phyloP scores from a whole-genome alignment of 1,140 invertebrate species.

The Drosophila saltans region DNA sequence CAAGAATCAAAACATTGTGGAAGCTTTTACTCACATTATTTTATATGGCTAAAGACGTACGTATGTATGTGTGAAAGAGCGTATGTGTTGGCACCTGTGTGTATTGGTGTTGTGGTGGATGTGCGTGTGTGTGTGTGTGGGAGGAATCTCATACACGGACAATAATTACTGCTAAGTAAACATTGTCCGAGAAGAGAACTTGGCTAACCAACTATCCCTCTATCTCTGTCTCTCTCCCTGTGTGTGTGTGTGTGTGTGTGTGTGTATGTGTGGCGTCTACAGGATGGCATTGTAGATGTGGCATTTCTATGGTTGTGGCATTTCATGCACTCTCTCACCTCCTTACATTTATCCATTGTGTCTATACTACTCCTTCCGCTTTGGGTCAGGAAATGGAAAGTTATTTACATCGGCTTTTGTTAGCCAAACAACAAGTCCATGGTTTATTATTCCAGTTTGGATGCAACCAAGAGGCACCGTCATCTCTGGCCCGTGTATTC shows the following conservation, averaged over 20 bases:
- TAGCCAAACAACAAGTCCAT: conserved; percentile 27
- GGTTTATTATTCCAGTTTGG: conserved; percentile 11
- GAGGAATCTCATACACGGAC: conserved; percentile 5
- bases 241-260: too few relatives aligned
- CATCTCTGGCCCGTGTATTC: background rate
- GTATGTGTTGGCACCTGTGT: background rate
- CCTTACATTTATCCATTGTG: conserved; percentile 15
- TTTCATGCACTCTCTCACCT: background rate
- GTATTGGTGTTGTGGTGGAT: too few relatives aligned
- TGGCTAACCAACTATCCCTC: conserved; percentile 1
- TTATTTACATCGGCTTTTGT: conserved; percentile 41
- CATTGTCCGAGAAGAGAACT: background rate
- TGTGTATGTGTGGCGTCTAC: too few relatives aligned
- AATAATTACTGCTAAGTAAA: conserved; percentile 13
- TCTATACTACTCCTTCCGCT: conserved; percentile 6
- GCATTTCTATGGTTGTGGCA: background rate
- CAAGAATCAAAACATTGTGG: conserved; percentile 6
- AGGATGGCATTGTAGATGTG: background rate
- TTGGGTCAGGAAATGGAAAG: conserved; percentile 28
- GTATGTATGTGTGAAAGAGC: background rate
- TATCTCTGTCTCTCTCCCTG: background rate
- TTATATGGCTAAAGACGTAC: background rate
- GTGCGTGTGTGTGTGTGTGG: background rate
- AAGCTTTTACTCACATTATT: conserved; percentile 3
- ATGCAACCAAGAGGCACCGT: background rate